phyloP scores from a whole-genome alignment of 2,113 vertebrate species.

The Jacana jacana region DNA sequence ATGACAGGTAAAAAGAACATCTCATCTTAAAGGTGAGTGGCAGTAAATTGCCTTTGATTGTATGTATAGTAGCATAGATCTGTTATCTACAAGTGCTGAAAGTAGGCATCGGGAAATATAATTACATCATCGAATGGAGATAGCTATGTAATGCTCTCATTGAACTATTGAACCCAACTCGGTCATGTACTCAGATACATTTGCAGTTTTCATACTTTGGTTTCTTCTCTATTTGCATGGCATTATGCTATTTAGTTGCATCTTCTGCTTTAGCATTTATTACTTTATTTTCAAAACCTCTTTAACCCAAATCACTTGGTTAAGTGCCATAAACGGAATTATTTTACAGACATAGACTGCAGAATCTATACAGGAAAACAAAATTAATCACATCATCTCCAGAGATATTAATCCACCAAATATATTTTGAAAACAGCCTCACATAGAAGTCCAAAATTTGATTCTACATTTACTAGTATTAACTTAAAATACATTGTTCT shows the following conservation, averaged over 20 bases:
- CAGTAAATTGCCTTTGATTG: background rate
- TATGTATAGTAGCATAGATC: background rate
- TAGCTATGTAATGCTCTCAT: background rate
- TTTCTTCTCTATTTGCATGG: background rate
- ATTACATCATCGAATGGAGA: background rate
- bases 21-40: background rate
- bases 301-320: background rate
- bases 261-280: background rate
- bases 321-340: background rate
- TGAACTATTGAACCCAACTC: conserved; percentile 19
- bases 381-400: background rate
- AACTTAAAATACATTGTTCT: background rate
- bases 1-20: background rate
- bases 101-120: background rate
- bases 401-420: background rate
- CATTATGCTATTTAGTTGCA: background rate
- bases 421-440: background rate
- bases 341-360: background rate
- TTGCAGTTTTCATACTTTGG: background rate
- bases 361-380: background rate
- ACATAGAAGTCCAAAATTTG: background rate
- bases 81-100: background rate
- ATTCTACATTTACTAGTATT: background rate
- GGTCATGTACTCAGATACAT: background rate
- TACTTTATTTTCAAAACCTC: background rate